Percentiles rank a stretch among this genome's conserved stretches.
Conservation (phyloP, 2,797 vertebrate species). For the Spondyliosoma cantharus region DNA sequence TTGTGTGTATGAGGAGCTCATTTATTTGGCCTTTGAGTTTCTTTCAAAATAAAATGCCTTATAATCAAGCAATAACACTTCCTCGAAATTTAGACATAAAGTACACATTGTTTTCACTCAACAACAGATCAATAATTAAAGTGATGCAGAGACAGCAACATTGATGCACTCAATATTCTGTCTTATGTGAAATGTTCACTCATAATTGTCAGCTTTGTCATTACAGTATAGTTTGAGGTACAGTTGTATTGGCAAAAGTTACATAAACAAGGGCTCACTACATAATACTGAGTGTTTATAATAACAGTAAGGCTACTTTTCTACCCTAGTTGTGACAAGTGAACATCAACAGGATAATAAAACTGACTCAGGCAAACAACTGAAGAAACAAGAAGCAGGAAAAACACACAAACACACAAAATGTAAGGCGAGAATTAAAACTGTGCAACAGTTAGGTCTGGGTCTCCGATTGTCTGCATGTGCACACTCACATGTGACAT, state of each 20-base stretch:
- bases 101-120: background rate
- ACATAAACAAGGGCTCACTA: background rate
- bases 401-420: background rate
- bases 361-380: conserved; percentile 26
- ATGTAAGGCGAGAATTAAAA: background rate
- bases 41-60: conserved; percentile 19
- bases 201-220: background rate
- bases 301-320: conserved; percentile 20
- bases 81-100: background rate
- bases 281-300: background rate
- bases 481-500: conserved; percentile 7
- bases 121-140: background rate
- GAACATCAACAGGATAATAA: conserved; percentile 42
- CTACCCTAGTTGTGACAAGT: conserved; percentile 29
- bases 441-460: background rate
- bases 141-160: background rate
- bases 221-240: background rate
- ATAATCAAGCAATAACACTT: background rate
- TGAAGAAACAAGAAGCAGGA: background rate
- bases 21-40: background rate
- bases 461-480: background rate
- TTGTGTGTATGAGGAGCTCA: background rate
- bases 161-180: background rate
- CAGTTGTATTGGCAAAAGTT: background rate
- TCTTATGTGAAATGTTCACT: background rate